Base-by-base conservation (phyloP, 2,888 invertebrate species). In the Drosophila subsilvestris region DNA sequence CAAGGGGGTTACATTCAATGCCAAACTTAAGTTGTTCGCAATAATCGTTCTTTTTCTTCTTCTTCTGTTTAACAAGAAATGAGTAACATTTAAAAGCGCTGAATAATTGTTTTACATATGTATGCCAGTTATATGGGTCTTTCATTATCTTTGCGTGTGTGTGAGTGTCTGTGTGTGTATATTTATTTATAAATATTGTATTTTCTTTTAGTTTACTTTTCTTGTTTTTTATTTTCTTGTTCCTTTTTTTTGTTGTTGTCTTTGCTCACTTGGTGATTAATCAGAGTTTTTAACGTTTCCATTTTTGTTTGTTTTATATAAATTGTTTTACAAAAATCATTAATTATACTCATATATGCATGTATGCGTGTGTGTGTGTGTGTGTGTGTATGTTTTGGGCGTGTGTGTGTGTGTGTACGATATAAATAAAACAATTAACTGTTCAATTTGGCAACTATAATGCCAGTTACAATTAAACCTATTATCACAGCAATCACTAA, bases 401-500 rank as follows among this genome's bases (percentile, higher is more conserved):
- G 58, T 67, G 62, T 42, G 22, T 63, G 20, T 47, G 27, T 50
- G 20, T 50, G 50, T 73, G 32, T 63, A 42, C 58, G 32, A 51
- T 25, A 71, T 29, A 47, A 60, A 76, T 71, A 59, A 76, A 80
- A 87, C 75, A 88, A 86, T 92, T 94, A 94, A 91, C 92, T 93
- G 84, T 85, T 92, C 75, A 94, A 93, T 20, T 94, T 93, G 74
- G 93, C 93, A 69, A 95, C 93, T 78, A 96, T 93, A 92, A 96
- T 94, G 55, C 95, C 94, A 67, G 95, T 93, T 86, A 97, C 93
- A 81, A 96, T 92, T 78, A 95, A 94, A 66, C 94, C 94, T 86
- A 96, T 91, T 78, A 96, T 93, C 74, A 94, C 90, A 60, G 94
- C 96, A 78, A 96, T 94, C 61, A 94, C 90, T 79, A 95, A 93